Percentiles rank a stretch among this genome's conserved stretches.
These are phyloP conservation scores for Okapia johnstoni DNA, from an alignment of 2,113 vertebrate genomes.

Conservation along the genomic window DNA sequence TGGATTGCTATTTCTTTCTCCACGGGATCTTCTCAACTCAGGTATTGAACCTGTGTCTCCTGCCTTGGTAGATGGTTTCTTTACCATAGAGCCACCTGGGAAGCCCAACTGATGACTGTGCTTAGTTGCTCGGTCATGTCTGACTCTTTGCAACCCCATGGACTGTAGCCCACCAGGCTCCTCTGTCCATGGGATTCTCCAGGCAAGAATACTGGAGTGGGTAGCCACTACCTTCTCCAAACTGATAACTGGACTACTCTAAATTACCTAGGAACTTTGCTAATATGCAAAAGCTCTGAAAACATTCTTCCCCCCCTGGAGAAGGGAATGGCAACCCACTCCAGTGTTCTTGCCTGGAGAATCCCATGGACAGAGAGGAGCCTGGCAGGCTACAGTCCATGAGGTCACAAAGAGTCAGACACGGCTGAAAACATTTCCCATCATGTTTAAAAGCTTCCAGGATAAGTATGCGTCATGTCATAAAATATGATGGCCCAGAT, in stretches of 20 bases:
- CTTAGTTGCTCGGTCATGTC: accelerated
- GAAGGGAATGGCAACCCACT: neutral
- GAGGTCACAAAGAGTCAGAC: accelerated
- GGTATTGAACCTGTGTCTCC: neutral
- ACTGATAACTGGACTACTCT: neutral
- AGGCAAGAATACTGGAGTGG: neutral
- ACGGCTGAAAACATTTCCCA: neutral
- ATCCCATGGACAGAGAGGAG: neutral
- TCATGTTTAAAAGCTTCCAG: neutral
- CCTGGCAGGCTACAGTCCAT: neutral
- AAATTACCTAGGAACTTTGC: neutral
- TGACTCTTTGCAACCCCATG: accelerated
- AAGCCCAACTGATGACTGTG: neutral
- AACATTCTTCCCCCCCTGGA: neutral
- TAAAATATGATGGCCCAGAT: neutral
- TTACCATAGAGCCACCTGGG: neutral
- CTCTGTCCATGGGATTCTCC: neutral
- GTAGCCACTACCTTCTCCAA: neutral
- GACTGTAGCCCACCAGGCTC: neutral
- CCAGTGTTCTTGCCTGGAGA: neutral
- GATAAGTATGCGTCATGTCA: neutral
- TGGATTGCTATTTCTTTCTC: neutral
- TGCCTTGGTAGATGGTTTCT: neutral
- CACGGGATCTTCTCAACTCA: neutral
- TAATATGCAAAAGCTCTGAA: neutral